These are phyloP conservation scores for Archaeoteleia sp. DNA, from an alignment of 2,888 invertebrate species.

Conservation along the genomic window DNA sequence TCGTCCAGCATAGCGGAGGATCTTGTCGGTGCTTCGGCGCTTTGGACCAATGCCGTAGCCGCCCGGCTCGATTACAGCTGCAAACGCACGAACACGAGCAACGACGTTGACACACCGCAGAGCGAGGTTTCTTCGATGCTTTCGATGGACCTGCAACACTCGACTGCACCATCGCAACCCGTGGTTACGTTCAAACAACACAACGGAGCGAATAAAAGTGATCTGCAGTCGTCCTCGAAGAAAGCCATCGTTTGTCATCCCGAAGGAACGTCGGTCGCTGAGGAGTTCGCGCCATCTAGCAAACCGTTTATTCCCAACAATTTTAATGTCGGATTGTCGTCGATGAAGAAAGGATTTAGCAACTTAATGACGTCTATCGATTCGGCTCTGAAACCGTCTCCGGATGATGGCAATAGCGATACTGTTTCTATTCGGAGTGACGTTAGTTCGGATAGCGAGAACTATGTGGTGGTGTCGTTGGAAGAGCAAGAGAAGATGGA, in stretches of 20 bases:
- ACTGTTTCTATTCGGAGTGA: slow-evolving; percentile 87
- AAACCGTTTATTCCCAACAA: slow-evolving; percentile 71
- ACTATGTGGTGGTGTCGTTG: slow-evolving; percentile 85
- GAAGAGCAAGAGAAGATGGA: slow-evolving; percentile 79
- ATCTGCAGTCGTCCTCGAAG: slow-evolving; percentile 45
- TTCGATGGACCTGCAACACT: slow-evolving; percentile 68
- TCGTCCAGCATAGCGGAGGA: slow-evolving; percentile 90
- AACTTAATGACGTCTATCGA: slow-evolving; percentile 90
- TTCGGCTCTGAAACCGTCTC: slow-evolving; percentile 83
- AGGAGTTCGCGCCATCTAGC: too few relatives aligned
- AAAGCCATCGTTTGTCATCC: slow-evolving; percentile 23
- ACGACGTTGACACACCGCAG: slow-evolving; percentile 69
- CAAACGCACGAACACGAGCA: slow-evolving; percentile 68
- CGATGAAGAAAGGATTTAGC: slow-evolving; percentile 89
- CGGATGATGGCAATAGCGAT: slow-evolving; percentile 85
- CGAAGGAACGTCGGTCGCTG: slow-evolving; percentile 19
- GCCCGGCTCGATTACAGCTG: slow-evolving; percentile 65
- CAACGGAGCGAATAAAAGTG: slow-evolving; percentile 61
- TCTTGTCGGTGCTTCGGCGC: slow-evolving; percentile 67
- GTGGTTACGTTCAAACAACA: slow-evolving; percentile 71
- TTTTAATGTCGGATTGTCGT: slow-evolving; percentile 79
- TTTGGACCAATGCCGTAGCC: slow-evolving; percentile 61
- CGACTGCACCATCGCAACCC: too few relatives aligned
- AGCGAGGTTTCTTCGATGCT: slow-evolving; percentile 72
- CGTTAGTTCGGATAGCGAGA: slow-evolving; percentile 91